Evolutionary conservation across 2,797 vertebrate genomes (phyloP).

Genomic region (Hoplostethus atlanticus): DNA sequence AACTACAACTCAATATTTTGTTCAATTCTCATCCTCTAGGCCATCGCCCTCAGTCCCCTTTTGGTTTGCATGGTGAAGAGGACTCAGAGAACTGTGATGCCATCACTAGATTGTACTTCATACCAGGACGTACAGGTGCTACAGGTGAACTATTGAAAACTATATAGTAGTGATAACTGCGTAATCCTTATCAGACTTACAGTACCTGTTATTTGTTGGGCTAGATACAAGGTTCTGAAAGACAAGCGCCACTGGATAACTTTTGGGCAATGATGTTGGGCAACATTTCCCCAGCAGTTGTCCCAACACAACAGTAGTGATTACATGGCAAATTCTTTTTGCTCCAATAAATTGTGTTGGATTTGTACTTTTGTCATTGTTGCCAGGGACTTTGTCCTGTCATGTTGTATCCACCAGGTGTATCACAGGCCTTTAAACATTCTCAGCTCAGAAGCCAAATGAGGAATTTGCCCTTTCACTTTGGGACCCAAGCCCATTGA

Average conservation of each 20-base stretch:
- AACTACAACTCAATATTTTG: too few relatives aligned
- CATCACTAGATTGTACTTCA: slow-evolving; percentile 82
- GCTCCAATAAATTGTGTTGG: neutral
- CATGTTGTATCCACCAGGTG: neutral
- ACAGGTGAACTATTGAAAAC: slow-evolving; percentile 75
- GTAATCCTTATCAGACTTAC: neutral
- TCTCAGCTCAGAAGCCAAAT: neutral
- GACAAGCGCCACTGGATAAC: neutral
- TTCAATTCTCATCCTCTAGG: slow-evolving; percentile 24
- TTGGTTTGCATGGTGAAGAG: slow-evolving; percentile 40
- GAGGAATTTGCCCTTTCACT: slow-evolving; percentile 1
- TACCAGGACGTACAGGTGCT: slow-evolving; percentile 74
- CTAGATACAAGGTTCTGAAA: neutral
- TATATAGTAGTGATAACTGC: neutral
- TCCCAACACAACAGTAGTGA: neutral
- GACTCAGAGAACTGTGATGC: slow-evolving; percentile 62
- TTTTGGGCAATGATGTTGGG: neutral
- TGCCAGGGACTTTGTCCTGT: slow-evolving; percentile 13
- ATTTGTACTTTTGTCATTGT: neutral
- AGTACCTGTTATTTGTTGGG: neutral
- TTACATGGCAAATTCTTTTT: slow-evolving; percentile 1
- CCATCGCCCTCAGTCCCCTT: slow-evolving; percentile 3
- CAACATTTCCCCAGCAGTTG: neutral
- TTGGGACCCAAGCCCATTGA: slow-evolving; percentile 4
- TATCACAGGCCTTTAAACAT: neutral